These are phyloP conservation scores for Crocallis elinguaria DNA, from an alignment of 2,888 invertebrate species.

Conservation along the genomic window DNA sequence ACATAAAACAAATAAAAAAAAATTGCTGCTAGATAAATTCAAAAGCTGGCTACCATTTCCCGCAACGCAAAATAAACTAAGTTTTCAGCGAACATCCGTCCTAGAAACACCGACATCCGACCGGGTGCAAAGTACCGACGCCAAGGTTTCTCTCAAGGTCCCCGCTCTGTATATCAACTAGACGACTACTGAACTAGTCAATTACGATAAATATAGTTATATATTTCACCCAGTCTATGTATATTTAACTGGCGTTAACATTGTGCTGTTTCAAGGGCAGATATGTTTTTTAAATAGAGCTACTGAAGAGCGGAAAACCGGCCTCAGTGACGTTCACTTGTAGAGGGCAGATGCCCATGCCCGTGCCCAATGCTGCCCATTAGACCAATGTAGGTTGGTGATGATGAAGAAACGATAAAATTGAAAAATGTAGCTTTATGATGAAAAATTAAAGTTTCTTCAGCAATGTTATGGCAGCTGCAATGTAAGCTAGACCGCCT, in stretches of 20 bases:
- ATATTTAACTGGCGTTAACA: constrained; percentile 10
- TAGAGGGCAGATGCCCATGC: too few species aligned
- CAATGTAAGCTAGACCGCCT: too few species aligned
- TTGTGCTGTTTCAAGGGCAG: constrained; percentile 7
- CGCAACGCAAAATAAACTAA: neutral
- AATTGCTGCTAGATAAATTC: neutral
- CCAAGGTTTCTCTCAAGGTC: constrained; percentile 43
- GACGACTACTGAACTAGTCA: constrained; percentile 12
- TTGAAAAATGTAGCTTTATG: too few species aligned
- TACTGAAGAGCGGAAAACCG: neutral
- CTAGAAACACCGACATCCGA: constrained; percentile 5
- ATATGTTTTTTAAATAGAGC: neutral
- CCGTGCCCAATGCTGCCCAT: too few species aligned
- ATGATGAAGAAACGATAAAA: too few species aligned
- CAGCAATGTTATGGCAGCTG: too few species aligned
- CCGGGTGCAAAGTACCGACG: constrained; percentile 38
- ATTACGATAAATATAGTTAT: constrained; percentile 7
- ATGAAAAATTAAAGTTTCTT: too few species aligned
- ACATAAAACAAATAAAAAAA: too few species aligned
- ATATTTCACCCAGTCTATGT: neutral
- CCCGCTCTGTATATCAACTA: constrained; percentile 21
- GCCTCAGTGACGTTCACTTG: neutral
- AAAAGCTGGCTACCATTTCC: neutral
- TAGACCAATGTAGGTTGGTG: too few species aligned
- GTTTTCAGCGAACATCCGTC: neutral